Conservation (phyloP, 2,888 invertebrate genomes). For the Calliopum simillimum region DNA sequence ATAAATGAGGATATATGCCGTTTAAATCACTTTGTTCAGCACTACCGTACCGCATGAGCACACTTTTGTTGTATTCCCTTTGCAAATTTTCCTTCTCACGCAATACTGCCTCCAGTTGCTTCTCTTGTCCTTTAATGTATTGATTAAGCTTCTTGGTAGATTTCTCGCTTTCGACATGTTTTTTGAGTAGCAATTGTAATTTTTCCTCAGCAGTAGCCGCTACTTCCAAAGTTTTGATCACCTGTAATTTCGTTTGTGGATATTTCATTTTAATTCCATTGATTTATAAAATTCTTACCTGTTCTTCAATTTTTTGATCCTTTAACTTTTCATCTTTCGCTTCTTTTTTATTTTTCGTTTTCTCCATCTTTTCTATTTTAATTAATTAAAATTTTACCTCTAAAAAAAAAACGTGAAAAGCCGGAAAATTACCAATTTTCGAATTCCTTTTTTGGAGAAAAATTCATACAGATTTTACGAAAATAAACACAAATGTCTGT, state of each 20-base stretch:
- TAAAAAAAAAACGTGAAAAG: not conserved
- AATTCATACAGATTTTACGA: conserved; percentile 10
- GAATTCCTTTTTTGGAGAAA: conserved; percentile 30
- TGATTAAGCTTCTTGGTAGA: conserved; percentile 72
- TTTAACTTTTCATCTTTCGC: conserved; percentile 68
- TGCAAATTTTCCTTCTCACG: conserved; percentile 87
- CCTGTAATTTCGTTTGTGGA: conserved; percentile 30
- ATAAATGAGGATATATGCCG: too few species aligned
- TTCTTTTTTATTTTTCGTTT: conserved; percentile 65
- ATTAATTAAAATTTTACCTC: not conserved
- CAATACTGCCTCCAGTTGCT: conserved; percentile 71
- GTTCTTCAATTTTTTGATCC: conserved; percentile 64
- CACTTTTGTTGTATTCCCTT: conserved; percentile 84
- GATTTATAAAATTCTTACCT: conserved; percentile 52
- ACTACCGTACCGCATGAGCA: conserved; percentile 72
- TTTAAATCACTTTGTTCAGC: not conserved
- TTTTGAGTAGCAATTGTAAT: conserved; percentile 64
- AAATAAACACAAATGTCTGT: conserved; percentile 33
- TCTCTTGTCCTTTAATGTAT: conserved; percentile 74
- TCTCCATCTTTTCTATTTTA: conserved; percentile 53
- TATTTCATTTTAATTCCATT: not conserved
- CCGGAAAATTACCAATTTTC: not conserved
- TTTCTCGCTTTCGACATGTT: conserved; percentile 81
- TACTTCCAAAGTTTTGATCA: conserved; percentile 56
- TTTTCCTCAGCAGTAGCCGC: conserved; percentile 54